Evolutionary conservation across 2,888 invertebrate species (phyloP).

Genomic region (Acleris emargana): DNA sequence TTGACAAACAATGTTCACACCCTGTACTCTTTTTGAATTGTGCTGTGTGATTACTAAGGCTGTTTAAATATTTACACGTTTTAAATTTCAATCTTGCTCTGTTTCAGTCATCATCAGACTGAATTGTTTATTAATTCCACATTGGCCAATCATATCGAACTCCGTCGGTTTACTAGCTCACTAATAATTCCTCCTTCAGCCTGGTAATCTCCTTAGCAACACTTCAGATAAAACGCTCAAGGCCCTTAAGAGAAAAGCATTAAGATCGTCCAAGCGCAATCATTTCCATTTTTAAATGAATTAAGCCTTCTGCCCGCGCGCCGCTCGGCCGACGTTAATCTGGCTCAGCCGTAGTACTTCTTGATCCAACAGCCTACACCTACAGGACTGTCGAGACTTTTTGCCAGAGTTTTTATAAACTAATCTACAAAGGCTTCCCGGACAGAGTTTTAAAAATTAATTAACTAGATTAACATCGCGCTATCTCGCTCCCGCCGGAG

Average conservation of each 20-base stretch:
- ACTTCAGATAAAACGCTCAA: no score
- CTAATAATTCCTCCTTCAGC: no score
- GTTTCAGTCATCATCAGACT: no score
- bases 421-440: slow-evolving; percentile 18
- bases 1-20: no score
- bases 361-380: neutral
- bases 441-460: slow-evolving; percentile 19
- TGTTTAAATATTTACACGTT: no score
- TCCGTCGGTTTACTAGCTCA: no score
- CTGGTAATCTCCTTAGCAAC: no score
- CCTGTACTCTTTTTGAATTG: no score
- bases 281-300: neutral
- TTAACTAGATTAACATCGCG: slow-evolving; percentile 21
- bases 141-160: no score
- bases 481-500: slow-evolving; percentile 6
- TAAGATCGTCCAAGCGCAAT: neutral
- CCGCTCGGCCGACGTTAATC: slow-evolving; percentile 7
- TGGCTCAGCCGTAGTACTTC: slow-evolving; percentile 14
- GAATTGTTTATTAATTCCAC: no score
- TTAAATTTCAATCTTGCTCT: no score
- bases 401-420: slow-evolving; percentile 6
- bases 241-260: neutral
- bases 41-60: no score
- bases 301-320: neutral
- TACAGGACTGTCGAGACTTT: neutral